Percentiles rank a stretch among this genome's conserved stretches.
phyloP scores from a whole-genome alignment of 2,888 invertebrate species.

The Acronicta alni region DNA sequence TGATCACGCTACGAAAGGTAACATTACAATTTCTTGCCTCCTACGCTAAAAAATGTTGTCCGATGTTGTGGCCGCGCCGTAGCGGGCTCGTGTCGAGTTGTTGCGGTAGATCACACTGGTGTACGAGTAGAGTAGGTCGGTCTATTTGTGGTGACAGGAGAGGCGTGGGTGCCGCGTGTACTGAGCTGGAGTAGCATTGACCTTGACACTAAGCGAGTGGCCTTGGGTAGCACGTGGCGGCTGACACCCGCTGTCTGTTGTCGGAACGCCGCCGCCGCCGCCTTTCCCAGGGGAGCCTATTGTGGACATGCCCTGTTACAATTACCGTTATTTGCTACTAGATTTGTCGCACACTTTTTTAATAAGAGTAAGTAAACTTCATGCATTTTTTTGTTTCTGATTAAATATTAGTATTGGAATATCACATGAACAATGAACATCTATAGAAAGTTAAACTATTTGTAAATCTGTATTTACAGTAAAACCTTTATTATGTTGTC shows the following conservation, averaged over 20 bases:
- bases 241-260: constrained; percentile 89
- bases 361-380: no score
- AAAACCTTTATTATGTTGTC: no score
- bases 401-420: neutral
- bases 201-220: constrained; percentile 90
- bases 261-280: constrained; percentile 89
- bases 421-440: neutral
- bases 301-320: constrained; percentile 81
- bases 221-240: constrained; percentile 90
- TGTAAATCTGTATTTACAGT: no score
- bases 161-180: constrained; percentile 88
- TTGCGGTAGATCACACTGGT: constrained; percentile 78
- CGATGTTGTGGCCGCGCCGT: constrained; percentile 43
- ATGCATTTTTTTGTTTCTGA: neutral
- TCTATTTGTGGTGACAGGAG: constrained; percentile 89
- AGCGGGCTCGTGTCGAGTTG: constrained; percentile 70
- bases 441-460: no score
- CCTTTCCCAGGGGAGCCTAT: constrained; percentile 88
- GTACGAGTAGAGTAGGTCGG: constrained; percentile 78
- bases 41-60: constrained; percentile 55
- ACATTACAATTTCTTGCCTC: constrained; percentile 44
- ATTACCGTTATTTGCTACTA: constrained; percentile 59
- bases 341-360: constrained; percentile 21
- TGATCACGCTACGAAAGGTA: constrained; percentile 26
- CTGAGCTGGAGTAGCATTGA: constrained; percentile 89